Base-by-base conservation (phyloP, 2,113 vertebrate species). In the Cyanoramphus novaezelandiae region DNA sequence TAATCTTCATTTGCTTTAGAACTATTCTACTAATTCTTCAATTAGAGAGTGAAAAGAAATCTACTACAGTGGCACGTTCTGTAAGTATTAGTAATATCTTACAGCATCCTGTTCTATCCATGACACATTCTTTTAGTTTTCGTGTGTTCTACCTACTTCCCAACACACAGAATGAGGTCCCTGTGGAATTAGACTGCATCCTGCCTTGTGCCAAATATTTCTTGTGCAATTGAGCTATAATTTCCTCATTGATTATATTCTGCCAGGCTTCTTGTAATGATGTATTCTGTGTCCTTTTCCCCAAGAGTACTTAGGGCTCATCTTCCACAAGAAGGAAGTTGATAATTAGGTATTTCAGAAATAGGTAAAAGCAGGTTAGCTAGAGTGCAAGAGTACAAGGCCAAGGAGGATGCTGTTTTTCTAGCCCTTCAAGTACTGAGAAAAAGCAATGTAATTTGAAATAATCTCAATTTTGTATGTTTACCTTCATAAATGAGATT, bases 111-210 rank as follows among this genome's bases (percentile, higher is more conserved):
- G 6, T 62, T 50, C 14, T 44, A 10, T 17, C 33, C 49, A 14
- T 47, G 33, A 47, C 11, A 5, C 7, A 7, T 39, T 69, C 8
- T 55, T 64, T 82, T 62, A 47, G 14, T 49, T 47, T 64, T 63
- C 10, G 5, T 35, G 25, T 37, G 11, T 52, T 21, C 16, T 15
- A 33, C 12, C 37, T 62, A 17, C 35, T 82, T 31, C 5, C n/a
- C 20, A 19, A 33, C 6, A 9, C 0, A 1, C 0, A 0, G 19
- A 78, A 21, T 41, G n/a, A 53, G 13, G 7, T 79, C 21, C 53
- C 28, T 37, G 4, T 6, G 17, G 71, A 72, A 5, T 76, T 41
- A 46, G 29, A 39, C 17, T 33, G 4, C 10, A 25, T 62, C n/a
- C 23, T 90, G 29, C 37, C 25, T 27, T 21, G 44, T 62, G 11